These are phyloP conservation scores for Castor canadensis DNA, from an alignment of 2,113 vertebrate genomes.

Conservation along the genomic window DNA sequence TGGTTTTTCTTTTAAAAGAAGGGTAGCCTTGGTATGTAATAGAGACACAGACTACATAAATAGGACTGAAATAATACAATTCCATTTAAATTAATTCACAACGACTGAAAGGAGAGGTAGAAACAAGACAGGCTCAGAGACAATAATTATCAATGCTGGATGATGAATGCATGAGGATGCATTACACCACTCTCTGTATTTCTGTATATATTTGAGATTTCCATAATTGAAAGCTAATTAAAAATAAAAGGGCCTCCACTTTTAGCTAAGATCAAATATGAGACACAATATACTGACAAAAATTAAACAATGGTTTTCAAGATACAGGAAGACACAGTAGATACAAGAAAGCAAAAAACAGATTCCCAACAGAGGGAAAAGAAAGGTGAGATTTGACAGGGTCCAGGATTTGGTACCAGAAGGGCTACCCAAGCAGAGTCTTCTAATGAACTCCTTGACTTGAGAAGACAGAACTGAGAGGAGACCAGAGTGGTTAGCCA, in stretches of 20 bases:
- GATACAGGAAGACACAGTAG: too few relatives aligned
- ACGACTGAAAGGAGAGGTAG: background rate
- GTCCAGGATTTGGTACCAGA: background rate
- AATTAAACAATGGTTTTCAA: slow-evolving; percentile 22
- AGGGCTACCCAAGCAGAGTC: background rate
- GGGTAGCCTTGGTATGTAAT: background rate
- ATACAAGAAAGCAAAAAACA: background rate
- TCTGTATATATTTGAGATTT: background rate
- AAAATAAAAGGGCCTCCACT: background rate
- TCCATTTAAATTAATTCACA: background rate
- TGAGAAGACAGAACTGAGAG: background rate
- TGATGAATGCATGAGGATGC: background rate
- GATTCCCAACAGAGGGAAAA: background rate
- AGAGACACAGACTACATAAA: background rate
- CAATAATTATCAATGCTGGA: background rate
- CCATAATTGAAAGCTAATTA: background rate
- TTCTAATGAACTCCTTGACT: background rate
- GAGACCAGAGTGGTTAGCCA: background rate
- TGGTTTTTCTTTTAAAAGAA: background rate
- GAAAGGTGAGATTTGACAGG: background rate
- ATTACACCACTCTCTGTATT: background rate
- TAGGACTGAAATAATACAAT: background rate
- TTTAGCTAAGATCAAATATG: background rate
- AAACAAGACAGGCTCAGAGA: background rate
- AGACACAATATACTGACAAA: slow-evolving; percentile 6